Evolutionary conservation across 2,888 invertebrate genomes (phyloP).

Genomic region (Caenorhabditis zanzibari): DNA sequence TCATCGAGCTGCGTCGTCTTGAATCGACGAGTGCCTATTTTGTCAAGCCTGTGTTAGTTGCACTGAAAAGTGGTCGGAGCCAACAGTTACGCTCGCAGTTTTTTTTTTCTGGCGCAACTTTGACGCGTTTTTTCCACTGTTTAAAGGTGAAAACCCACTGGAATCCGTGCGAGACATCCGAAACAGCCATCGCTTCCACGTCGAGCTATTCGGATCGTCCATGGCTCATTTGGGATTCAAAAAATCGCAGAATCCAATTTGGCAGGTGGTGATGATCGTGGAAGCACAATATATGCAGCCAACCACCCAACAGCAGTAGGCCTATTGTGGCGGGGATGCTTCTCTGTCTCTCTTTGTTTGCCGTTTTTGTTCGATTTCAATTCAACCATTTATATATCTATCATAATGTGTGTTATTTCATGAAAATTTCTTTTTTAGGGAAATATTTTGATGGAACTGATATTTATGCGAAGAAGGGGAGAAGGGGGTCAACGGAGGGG

Average conservation of each 20-base stretch:
- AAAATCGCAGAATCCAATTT: too few species aligned
- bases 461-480: background rate
- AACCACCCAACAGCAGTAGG: slow-evolving; percentile 6
- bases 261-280: too few species aligned
- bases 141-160: slow-evolving; percentile 37
- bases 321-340: background rate
- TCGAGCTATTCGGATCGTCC: slow-evolving; percentile 48
- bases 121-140: background rate
- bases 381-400: slow-evolving; percentile 43
- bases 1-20: too few species aligned
- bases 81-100: too few species aligned
- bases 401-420: slow-evolving; percentile 14
- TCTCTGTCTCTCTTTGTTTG: slow-evolving; percentile 35
- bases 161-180: slow-evolving; percentile 49
- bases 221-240: slow-evolving; percentile 18
- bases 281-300: slow-evolving; percentile 14
- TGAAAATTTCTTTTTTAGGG: slow-evolving; percentile 13
- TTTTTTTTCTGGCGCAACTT: too few species aligned
- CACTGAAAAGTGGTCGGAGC: too few species aligned
- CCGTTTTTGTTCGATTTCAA: too few species aligned
- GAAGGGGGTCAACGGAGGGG: background rate
- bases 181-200: slow-evolving; percentile 65
- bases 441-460: slow-evolving; percentile 14
- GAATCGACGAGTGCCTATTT: too few species aligned
- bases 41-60: too few species aligned